These are phyloP conservation scores for Amblyornis subalaris DNA, from an alignment of 2,113 vertebrate genomes.

Conservation along the genomic window DNA sequence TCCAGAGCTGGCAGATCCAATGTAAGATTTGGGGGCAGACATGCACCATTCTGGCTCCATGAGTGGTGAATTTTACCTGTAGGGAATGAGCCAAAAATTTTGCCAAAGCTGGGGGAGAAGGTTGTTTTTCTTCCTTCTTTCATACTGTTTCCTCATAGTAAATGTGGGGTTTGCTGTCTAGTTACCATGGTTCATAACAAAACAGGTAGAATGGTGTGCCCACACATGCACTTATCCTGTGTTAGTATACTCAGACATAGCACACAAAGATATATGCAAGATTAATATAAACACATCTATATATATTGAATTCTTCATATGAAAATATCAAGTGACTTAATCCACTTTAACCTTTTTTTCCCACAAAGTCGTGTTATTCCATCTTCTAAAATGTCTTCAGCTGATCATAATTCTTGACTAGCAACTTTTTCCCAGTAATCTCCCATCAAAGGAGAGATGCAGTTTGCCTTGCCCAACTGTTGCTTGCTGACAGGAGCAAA, in stretches of 20 bases:
- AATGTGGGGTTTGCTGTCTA: background rate
- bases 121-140: background rate
- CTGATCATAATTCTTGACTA: background rate
- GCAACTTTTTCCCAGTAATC: background rate
- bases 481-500: background rate
- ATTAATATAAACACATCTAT: background rate
- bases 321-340: background rate
- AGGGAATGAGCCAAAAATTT: background rate
- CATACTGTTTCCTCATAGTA: background rate
- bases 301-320: background rate
- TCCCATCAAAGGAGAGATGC: background rate
- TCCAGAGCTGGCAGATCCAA: background rate
- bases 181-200: background rate
- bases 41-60: fast-evolving
- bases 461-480: background rate
- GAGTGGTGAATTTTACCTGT: background rate
- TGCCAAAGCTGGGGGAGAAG: background rate
- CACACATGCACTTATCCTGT: background rate
- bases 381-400: background rate
- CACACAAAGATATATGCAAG: background rate
- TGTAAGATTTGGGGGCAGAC: background rate
- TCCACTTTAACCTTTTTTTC: background rate
- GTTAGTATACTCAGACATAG: background rate
- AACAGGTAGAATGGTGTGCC: fast-evolving
- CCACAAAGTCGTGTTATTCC: background rate